Conservation (phyloP, 2,888 invertebrate genomes). For the Myopa testacea region DNA sequence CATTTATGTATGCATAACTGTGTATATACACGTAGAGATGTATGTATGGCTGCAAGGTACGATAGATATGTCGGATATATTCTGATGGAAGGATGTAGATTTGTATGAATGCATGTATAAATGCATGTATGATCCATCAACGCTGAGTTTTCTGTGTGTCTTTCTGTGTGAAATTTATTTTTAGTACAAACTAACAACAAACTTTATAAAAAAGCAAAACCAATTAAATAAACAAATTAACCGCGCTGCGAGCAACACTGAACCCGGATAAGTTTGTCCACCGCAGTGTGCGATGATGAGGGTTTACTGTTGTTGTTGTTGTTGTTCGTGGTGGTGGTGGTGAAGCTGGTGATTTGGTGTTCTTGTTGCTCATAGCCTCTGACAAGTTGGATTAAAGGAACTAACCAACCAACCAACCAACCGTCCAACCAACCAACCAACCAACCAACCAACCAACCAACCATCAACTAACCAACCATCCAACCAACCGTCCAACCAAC, state of each 20-base stretch:
- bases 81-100: neutral
- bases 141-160: neutral
- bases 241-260: neutral
- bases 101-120: neutral
- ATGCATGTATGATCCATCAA: neutral
- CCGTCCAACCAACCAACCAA: neutral
- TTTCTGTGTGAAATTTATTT: slow-evolving; percentile 14
- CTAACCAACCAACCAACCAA: neutral
- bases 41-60: too few relatives aligned
- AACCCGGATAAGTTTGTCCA: slow-evolving; percentile 15
- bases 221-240: slow-evolving; percentile 5
- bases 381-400: slow-evolving; percentile 24
- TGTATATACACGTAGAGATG: neutral
- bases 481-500: neutral
- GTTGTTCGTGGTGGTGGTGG: neutral
- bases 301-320: slow-evolving; percentile 32
- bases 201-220: slow-evolving; percentile 19
- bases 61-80: too few relatives aligned
- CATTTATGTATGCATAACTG: neutral
- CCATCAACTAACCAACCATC: neutral
- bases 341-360: slow-evolving; percentile 19
- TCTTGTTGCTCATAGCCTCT: slow-evolving; percentile 35
- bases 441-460: neutral
- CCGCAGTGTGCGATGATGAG: slow-evolving; percentile 24
- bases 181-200: neutral